Percentiles rank a stretch among this genome's conserved stretches.
phyloP scores from a whole-genome alignment of 2,113 vertebrate genomes.

The Ammodytes marinus region DNA sequence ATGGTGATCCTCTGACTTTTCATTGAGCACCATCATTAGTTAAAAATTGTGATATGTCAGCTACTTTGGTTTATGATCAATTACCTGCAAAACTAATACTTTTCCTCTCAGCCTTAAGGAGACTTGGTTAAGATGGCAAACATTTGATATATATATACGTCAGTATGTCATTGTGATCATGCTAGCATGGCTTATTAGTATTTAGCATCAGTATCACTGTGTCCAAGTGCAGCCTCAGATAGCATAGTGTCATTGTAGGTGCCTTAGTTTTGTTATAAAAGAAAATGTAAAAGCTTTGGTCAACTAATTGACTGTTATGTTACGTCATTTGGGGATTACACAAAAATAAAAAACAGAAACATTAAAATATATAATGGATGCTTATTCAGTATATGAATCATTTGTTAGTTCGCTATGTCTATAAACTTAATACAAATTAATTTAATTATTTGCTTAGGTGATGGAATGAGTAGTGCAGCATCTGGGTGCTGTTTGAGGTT shows the following conservation, averaged over 20 bases:
- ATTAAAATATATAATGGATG: neutral
- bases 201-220: neutral
- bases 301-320: neutral
- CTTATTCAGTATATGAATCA: neutral
- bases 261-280: neutral
- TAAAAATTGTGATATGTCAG: neutral
- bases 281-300: neutral
- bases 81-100: neutral
- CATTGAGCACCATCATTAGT: neutral
- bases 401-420: neutral
- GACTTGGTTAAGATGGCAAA: neutral
- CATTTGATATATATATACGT: neutral
- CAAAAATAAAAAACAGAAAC: neutral
- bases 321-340: neutral
- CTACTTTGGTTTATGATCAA: neutral
- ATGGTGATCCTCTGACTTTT: neutral
- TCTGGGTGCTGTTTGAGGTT: slow-evolving; percentile 56
- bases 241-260: neutral
- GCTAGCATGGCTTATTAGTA: neutral
- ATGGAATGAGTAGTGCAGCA: slow-evolving; percentile 39
- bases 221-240: neutral
- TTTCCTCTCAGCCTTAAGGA: neutral
- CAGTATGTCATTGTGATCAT: neutral
- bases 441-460: neutral
- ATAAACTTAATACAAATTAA: neutral